Conservation (phyloP, 2,888 invertebrate species). For the Boloria euphrosyne region DNA sequence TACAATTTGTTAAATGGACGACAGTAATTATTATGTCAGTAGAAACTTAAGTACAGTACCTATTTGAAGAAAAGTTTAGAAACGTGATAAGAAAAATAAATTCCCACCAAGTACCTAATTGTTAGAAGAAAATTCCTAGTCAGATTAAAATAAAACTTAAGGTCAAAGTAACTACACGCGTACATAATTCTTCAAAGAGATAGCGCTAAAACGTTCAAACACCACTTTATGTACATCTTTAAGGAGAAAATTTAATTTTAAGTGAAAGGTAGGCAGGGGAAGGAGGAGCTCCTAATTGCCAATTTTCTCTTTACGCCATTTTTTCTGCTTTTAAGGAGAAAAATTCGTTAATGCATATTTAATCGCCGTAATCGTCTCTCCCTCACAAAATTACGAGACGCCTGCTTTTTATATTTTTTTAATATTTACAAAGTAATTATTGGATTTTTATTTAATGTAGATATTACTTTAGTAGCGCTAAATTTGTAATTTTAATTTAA, state of each 20-base stretch:
- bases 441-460: conserved; percentile 32
- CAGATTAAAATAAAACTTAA: conserved; percentile 4
- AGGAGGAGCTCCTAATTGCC: conserved; percentile 69
- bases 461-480: conserved; percentile 34
- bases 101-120: too few species aligned
- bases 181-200: conserved; percentile 39
- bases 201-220: conserved; percentile 50
- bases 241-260: conserved; percentile 73
- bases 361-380: conserved; percentile 77
- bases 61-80: too few species aligned
- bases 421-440: conserved; percentile 45
- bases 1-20: too few species aligned
- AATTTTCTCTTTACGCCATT: conserved; percentile 81
- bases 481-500: conserved; percentile 28
- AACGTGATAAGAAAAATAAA: too few species aligned
- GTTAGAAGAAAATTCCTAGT: not conserved
- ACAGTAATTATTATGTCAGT: too few species aligned
- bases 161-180: conserved; percentile 21
- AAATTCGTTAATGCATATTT: conserved; percentile 83
- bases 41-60: too few species aligned
- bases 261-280: conserved; percentile 55
- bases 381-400: conserved; percentile 53
- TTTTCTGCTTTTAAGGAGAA: conserved; percentile 79
- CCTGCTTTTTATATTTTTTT: conserved; percentile 46
- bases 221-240: conserved; percentile 74